phyloP scores from a whole-genome alignment of 2,797 vertebrate genomes.

The Labroides dimidiatus region DNA sequence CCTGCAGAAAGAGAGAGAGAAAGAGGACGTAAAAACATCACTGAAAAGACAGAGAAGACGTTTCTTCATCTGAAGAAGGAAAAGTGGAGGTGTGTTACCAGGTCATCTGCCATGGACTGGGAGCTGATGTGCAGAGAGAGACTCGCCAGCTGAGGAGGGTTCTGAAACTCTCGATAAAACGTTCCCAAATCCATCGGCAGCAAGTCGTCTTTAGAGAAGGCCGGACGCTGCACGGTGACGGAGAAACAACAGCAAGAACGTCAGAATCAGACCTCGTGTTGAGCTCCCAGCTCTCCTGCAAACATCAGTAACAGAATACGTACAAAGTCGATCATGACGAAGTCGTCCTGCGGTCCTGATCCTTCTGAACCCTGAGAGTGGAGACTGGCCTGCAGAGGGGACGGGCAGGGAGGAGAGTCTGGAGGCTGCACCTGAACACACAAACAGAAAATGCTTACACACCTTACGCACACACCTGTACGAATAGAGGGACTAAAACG shows the following conservation, averaged over 20 bases:
- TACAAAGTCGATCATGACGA: constrained; percentile 98
- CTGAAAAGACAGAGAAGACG: too few species aligned
- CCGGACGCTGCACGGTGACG: constrained; percentile 87
- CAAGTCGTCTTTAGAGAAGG: constrained; percentile 98
- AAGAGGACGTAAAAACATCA: background rate
- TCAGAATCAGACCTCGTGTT: too few species aligned
- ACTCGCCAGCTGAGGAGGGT: constrained; percentile 96
- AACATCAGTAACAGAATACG: constrained; percentile 57
- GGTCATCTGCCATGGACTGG: constrained; percentile 98
- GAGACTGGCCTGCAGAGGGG: constrained; percentile 94
- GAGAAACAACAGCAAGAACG: background rate
- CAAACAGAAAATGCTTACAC: constrained; percentile 1
- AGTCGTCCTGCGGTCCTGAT: constrained; percentile 93
- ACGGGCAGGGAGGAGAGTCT: constrained; percentile 88
- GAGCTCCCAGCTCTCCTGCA: too few species aligned
- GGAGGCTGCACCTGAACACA: constrained; percentile 89
- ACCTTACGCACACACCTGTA: background rate
- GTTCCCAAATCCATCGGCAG: constrained; percentile 98
- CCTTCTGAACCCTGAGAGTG: constrained; percentile 92
- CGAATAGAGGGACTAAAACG: background rate
- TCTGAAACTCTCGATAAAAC: constrained; percentile 98
- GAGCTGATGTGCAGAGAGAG: constrained; percentile 96
- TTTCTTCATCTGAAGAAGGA: background rate
- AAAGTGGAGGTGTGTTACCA: constrained; percentile 83
- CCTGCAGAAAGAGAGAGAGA: constrained; percentile 86